These are phyloP conservation scores for Myotis yumanensis DNA, from an alignment of 2,113 vertebrate genomes.

Conservation along the genomic window DNA sequence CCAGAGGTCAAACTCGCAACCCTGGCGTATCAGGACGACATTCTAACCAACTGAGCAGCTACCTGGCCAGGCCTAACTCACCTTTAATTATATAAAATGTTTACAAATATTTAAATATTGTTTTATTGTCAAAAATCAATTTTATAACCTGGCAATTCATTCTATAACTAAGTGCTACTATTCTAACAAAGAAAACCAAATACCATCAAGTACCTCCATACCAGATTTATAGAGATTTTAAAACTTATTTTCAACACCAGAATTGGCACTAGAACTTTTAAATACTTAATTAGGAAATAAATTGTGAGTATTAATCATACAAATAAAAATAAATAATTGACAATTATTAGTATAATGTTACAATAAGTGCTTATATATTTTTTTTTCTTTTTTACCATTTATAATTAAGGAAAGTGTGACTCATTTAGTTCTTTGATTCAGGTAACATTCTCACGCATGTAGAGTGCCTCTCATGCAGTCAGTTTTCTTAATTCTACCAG, in stretches of 20 bases:
- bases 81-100: constrained; percentile 4
- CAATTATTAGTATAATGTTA: not conserved
- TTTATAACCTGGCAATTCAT: not conserved
- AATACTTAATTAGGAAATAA: constrained; percentile 49
- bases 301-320: not conserved
- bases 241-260: not conserved
- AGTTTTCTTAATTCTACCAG: constrained; percentile 3
- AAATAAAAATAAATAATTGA: constrained; percentile 1
- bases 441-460: not conserved
- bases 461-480: not conserved
- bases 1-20: too few relatives aligned
- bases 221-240: not conserved
- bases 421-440: not conserved
- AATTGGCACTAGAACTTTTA: not conserved
- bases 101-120: constrained; percentile 18
- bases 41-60: too few relatives aligned
- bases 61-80: not conserved
- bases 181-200: constrained; percentile 15
- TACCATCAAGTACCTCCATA: not conserved
- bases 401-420: constrained; percentile 20
- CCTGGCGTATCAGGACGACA: too few relatives aligned
- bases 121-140: not conserved
- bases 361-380: not conserved
- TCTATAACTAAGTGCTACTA: not conserved
- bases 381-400: constrained; percentile 12